Percentiles rank a stretch among this genome's conserved stretches.
Evolutionary conservation across 2,797 vertebrate species (phyloP).

Genomic region (Setipinna tenuifilis): DNA sequence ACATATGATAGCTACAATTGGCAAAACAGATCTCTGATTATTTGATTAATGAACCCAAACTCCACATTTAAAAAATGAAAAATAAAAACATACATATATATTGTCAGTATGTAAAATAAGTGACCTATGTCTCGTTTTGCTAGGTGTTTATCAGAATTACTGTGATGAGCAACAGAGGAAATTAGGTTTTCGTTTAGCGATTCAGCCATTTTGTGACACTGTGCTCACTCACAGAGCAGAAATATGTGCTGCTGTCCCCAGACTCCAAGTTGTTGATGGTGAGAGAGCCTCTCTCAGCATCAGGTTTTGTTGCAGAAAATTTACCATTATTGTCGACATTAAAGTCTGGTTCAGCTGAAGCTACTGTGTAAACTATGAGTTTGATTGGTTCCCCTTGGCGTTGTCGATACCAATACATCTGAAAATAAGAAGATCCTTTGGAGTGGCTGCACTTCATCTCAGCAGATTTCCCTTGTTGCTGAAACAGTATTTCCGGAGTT

Average conservation of each 20-base stretch:
- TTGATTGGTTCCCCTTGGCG: slow-evolving; percentile 33
- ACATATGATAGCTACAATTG: too few species aligned
- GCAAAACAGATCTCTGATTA: too few species aligned
- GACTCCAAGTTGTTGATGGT: neutral
- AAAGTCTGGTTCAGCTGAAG: neutral
- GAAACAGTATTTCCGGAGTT: slow-evolving; percentile 14
- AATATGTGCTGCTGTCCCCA: neutral
- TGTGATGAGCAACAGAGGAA: neutral
- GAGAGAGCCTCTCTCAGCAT: neutral
- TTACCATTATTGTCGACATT: neutral
- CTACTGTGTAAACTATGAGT: slow-evolving; percentile 19
- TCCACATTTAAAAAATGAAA: too few species aligned
- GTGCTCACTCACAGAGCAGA: slow-evolving; percentile 3
- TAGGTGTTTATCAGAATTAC: neutral
- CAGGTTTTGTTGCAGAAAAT: neutral
- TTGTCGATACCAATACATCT: slow-evolving; percentile 50
- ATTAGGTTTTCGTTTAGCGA: neutral
- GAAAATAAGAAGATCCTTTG: neutral
- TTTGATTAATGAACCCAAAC: too few species aligned
- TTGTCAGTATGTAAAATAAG: too few species aligned
- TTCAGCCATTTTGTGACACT: neutral
- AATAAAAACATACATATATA: too few species aligned
- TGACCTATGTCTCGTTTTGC: neutral
- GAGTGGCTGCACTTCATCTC: slow-evolving; percentile 49
- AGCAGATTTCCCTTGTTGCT: neutral